phyloP scores from a whole-genome alignment of 2,888 invertebrate genomes.

The Leptodirus hochenwartii region DNA sequence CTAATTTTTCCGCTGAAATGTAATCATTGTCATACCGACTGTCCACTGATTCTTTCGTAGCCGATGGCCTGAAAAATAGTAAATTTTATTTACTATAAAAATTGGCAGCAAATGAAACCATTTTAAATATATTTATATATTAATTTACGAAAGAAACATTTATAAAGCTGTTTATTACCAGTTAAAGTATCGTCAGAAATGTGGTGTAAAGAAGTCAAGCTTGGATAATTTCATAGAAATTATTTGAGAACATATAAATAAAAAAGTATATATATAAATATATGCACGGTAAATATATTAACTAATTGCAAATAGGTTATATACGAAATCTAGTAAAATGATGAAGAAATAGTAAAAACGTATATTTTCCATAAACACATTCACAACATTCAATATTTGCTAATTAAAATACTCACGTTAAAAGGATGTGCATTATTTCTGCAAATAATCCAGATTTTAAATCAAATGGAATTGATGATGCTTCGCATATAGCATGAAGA shows the following conservation, averaged over 20 bases:
- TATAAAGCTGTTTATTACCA: no score
- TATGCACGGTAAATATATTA: background rate
- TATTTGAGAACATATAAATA: no score
- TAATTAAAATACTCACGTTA: constrained; percentile 34
- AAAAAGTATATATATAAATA: no score
- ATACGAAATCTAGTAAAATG: constrained; percentile 1
- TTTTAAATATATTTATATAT: no score
- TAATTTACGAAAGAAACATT: no score
- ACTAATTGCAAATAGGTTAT: background rate
- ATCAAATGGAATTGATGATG: constrained; percentile 46
- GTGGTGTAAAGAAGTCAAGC: no score
- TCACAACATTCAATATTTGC: no score
- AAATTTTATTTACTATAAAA: constrained; percentile 11
- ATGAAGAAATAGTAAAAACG: constrained; percentile 6
- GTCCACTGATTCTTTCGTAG: constrained; percentile 42
- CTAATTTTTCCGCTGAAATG: constrained; percentile 50
- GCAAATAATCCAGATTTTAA: constrained; percentile 48
- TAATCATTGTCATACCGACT: constrained; percentile 53
- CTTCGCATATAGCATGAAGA: constrained; percentile 58
- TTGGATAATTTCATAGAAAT: no score
- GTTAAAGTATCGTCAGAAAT: no score
- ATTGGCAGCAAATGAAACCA: no score
- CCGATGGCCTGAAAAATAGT: constrained; percentile 40
- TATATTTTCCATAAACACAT: no score
- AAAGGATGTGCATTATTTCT: constrained; percentile 51